A percentile compares a stretch with the other conserved stretches of the same genome.
phyloP scores from a whole-genome alignment of 1,140 invertebrate genomes.

The Drosophila arawakana region DNA sequence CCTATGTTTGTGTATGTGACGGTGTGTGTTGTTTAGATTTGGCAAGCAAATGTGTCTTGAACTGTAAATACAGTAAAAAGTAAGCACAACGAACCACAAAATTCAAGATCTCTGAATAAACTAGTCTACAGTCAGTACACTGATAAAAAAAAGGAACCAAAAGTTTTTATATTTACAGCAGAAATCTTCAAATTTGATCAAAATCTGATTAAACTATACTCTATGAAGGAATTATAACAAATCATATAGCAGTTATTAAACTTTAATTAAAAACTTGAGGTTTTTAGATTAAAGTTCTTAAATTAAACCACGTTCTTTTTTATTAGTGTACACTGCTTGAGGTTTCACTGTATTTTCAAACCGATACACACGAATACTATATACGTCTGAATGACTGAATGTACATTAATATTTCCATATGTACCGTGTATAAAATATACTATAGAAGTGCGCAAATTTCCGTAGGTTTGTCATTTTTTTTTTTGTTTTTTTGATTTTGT shows the following conservation, averaged over 20 bases:
- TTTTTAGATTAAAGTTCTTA: no score
- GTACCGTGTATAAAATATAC: conserved; percentile 53
- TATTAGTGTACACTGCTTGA: background rate
- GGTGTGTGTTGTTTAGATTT: conserved; percentile 47
- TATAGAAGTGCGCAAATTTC: conserved; percentile 70
- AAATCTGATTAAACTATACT: no score
- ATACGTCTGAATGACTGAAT: background rate
- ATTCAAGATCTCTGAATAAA: background rate
- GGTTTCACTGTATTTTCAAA: conserved; percentile 48
- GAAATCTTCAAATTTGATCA: no score
- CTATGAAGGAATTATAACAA: no score
- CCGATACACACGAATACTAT: conserved; percentile 4
- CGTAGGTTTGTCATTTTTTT: conserved; percentile 65
- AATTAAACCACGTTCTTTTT: no score
- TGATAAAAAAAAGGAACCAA: no score
- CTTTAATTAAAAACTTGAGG: no score
- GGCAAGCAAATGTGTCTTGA: conserved; percentile 41
- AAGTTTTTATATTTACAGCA: no score
- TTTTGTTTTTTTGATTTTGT: background rate
- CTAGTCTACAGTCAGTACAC: background rate
- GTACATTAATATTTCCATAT: conserved; percentile 36
- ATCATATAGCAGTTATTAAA: no score
- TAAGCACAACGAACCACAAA: conserved; percentile 18
- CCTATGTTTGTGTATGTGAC: conserved; percentile 34
- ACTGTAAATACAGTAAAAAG: conserved; percentile 40